phyloP scores from a whole-genome alignment of 2,113 vertebrate species.

The Mystacornis crossleyi region DNA sequence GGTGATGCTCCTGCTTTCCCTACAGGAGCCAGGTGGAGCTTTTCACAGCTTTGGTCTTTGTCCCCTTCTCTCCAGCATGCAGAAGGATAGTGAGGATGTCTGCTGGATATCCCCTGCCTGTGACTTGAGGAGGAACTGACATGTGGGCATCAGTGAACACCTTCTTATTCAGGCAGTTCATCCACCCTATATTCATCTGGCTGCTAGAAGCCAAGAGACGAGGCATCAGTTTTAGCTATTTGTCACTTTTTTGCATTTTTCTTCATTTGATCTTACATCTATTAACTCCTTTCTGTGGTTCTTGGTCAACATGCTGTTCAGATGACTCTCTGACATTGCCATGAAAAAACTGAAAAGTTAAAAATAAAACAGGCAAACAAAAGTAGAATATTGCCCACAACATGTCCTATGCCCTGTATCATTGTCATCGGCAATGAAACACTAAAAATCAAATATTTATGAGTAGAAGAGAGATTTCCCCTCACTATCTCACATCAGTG shows the following conservation, averaged over 20 bases:
- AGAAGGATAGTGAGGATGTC: not conserved
- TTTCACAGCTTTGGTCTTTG: not conserved
- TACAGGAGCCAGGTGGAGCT: not conserved
- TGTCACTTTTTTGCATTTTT: not conserved
- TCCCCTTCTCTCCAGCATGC: no score
- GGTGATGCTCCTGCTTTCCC: not conserved
- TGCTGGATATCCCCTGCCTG: not conserved
- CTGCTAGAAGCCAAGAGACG: not conserved
- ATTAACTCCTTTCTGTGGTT: not conserved
- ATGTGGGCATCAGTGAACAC: rapidly evolving
- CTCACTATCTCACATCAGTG: not conserved
- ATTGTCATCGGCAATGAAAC: not conserved
- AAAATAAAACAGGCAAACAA: not conserved
- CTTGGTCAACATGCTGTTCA: not conserved
- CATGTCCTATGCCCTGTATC: not conserved
- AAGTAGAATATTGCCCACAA: not conserved
- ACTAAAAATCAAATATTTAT: not conserved
- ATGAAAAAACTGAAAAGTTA: not conserved
- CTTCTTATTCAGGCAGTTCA: not conserved
- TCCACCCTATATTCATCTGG: not conserved
- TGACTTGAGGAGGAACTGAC: not conserved
- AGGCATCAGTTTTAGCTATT: not conserved
- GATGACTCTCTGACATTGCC: not conserved
- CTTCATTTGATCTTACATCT: not conserved
- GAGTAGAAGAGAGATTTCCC: not conserved